Evolutionary conservation across 2,888 invertebrate genomes (phyloP), one percentile per base, ranked within the genome.

Genomic region (Microplitis manilae): DNA sequence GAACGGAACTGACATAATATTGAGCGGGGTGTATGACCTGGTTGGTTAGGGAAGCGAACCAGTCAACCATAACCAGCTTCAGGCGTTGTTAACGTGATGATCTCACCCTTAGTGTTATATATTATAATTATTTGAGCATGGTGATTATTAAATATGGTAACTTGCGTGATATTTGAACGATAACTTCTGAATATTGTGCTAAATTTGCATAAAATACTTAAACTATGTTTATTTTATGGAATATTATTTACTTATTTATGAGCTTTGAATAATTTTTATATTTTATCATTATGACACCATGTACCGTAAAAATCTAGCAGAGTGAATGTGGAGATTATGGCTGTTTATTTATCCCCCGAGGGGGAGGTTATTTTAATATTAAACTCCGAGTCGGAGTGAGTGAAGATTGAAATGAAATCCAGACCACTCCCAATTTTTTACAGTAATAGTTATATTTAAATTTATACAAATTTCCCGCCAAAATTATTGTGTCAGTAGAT

Each of bases 1-100:
- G 15, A 15, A 59, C 71, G 70, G 65, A 76, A 64, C 9, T 70
- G 76, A 76, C 59, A 64, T 15, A 70, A 76, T 76, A 69, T 50
- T 41, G 65, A 30, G 17, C 15, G 38, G n/a, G 50, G 76, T 76
- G 38, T 70, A 71, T 65, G 76, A 72, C 72, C 76, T 40, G 9
- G 20, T 40, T 41, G 50, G 50, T 65, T 65, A 20, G 40, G n/a
- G 30, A 40, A 67, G 38, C 72, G 60, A 64, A 50, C 62, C 40
- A 20, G 41, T 67, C 61, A 76, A 68, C 72, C 64, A 65, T 64
- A 59, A 50, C 50, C 20, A 41, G 65, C 40, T 40, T 20, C 59
- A 73, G 9, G 30, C 39, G 15, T 9, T 62, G 59, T 59, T 13
- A 59, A 15, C 15, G 20, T 39, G 17, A 15, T 17, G 17, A n/a